Percentiles rank a stretch among this genome's conserved stretches.
phyloP scores from a whole-genome alignment of 2,113 vertebrate species.

The Nettapus auritus region DNA sequence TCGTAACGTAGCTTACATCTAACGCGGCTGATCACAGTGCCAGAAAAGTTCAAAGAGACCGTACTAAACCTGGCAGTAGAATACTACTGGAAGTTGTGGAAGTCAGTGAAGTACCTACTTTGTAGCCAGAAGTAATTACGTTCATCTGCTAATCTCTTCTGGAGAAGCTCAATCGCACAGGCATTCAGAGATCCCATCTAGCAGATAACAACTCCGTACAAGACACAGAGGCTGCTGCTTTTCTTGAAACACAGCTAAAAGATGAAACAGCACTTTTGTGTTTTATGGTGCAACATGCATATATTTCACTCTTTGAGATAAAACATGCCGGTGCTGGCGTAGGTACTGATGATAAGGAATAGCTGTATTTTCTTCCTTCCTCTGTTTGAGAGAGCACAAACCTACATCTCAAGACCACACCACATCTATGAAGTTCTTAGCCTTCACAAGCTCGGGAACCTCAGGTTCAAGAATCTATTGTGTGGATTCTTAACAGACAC shows the following conservation, averaged over 20 bases:
- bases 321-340: neutral
- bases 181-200: neutral
- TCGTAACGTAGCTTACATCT: conserved; percentile 18
- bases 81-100: neutral
- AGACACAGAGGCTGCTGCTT: neutral
- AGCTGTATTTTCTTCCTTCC: neutral
- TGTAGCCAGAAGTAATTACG: conserved; percentile 41
- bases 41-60: conserved; percentile 12
- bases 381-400: neutral
- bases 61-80: neutral
- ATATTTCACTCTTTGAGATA: neutral
- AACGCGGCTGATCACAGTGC: conserved; percentile 3
- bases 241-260: neutral
- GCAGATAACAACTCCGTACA: neutral
- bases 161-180: neutral
- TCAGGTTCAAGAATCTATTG: neutral
- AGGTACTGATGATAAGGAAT: neutral
- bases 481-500: neutral
- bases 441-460: neutral
- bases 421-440: neutral
- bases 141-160: conserved; percentile 26
- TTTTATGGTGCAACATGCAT: accelerated
- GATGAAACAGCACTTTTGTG: neutral
- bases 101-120: neutral
- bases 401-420: accelerated